phyloP scores from a whole-genome alignment of 2,113 vertebrate species.

The Cebus imitator region DNA sequence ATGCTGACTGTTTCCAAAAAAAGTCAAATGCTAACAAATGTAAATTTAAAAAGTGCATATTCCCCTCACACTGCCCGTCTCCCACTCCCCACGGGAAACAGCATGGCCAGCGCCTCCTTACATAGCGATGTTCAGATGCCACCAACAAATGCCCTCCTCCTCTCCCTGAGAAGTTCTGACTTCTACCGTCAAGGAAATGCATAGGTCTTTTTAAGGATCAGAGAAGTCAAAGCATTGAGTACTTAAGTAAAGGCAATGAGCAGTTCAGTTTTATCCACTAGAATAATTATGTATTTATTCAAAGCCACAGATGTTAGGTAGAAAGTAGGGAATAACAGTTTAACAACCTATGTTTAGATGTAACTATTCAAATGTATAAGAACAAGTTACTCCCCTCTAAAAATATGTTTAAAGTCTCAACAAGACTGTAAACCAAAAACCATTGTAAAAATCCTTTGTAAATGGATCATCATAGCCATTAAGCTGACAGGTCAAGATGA shows the following conservation, averaged over 20 bases:
- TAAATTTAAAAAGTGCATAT: not conserved
- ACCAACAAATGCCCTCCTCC: not conserved
- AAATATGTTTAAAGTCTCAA: not conserved
- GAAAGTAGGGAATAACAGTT: not conserved
- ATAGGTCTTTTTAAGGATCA: not conserved
- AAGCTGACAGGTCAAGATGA: not conserved
- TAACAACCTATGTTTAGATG: not conserved
- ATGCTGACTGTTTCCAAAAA: not conserved
- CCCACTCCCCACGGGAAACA: accelerated
- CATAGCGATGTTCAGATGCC: not conserved
- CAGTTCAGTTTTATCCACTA: not conserved
- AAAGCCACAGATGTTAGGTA: not conserved
- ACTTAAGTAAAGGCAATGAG: not conserved
- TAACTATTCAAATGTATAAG: not conserved
- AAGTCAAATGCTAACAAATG: not conserved
- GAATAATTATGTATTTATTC: not conserved
- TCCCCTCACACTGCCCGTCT: not conserved
- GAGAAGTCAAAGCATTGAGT: not conserved
- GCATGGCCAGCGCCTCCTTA: not conserved
- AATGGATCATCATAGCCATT: not conserved
- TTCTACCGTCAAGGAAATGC: not conserved
- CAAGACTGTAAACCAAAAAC: not conserved
- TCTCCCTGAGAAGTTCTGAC: not conserved
- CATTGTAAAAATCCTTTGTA: not conserved
- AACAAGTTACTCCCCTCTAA: not conserved